These are phyloP conservation scores for Dromococcyx pavoninus DNA, from an alignment of 2,797 vertebrate genomes.

Conservation along the genomic window DNA sequence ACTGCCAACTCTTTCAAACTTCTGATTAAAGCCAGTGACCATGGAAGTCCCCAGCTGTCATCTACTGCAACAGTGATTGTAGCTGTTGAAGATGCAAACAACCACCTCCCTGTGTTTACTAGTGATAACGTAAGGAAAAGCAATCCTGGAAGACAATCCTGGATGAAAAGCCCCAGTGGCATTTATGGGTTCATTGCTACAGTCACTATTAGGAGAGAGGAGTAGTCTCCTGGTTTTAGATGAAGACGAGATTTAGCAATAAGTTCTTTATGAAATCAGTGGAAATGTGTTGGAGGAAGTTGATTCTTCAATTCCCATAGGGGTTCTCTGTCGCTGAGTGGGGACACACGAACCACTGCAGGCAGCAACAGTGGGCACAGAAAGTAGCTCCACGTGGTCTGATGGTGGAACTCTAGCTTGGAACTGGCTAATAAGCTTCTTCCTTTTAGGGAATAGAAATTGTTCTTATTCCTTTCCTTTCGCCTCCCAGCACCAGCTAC, in stretches of 20 bases:
- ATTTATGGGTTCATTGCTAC: background rate
- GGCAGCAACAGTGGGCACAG: background rate
- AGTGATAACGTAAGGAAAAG: constrained; percentile 43
- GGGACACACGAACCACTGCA: background rate
- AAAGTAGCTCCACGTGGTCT: background rate
- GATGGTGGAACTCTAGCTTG: background rate
- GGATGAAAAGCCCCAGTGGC: background rate
- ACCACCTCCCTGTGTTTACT: constrained; percentile 77
- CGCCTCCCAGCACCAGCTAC: constrained; percentile 19
- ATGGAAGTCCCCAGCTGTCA: constrained; percentile 68
- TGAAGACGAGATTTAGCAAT: background rate
- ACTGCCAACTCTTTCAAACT: constrained; percentile 68
- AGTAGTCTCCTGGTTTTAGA: background rate
- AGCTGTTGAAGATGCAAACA: constrained; percentile 78
- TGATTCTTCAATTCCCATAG: no score
- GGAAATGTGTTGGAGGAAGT: background rate
- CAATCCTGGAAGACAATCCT: background rate
- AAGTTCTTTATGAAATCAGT: background rate
- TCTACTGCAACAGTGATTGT: constrained; percentile 72
- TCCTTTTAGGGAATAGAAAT: background rate
- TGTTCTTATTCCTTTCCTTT: background rate
- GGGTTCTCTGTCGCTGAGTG: background rate
- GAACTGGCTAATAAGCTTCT: background rate
- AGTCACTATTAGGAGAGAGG: background rate
- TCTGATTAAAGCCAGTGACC: constrained; percentile 75